These are phyloP conservation scores for Podarcis muralis DNA, from an alignment of 2,113 vertebrate genomes.

Conservation along the genomic window DNA sequence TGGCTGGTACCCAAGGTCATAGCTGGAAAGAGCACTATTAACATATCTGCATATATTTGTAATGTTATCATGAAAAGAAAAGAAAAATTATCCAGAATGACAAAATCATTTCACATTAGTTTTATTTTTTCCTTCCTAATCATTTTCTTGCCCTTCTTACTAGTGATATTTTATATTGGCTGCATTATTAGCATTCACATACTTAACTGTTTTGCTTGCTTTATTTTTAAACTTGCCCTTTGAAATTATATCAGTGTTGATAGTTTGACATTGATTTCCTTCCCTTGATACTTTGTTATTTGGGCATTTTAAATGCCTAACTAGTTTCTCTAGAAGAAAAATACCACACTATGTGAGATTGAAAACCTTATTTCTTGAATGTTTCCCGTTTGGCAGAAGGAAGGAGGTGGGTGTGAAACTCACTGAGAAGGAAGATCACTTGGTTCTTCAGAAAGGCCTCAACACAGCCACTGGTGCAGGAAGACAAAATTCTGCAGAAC, in stretches of 20 bases:
- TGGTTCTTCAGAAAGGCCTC: not conserved
- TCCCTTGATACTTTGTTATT: slow-evolving; percentile 39
- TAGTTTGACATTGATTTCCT: slow-evolving; percentile 59
- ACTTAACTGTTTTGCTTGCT: slow-evolving; percentile 53
- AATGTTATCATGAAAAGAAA: slow-evolving; percentile 18
- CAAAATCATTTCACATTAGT: slow-evolving; percentile 38
- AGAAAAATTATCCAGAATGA: not conserved
- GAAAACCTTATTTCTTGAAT: slow-evolving; percentile 23
- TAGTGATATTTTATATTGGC: slow-evolving; percentile 50
- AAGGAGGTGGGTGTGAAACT: slow-evolving; percentile 32
- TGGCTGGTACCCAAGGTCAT: slow-evolving; percentile 27
- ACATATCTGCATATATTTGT: slow-evolving; percentile 29
- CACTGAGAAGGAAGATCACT: not conserved
- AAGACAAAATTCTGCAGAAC: not conserved
- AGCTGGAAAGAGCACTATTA: slow-evolving; percentile 36
- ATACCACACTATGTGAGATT: not conserved
- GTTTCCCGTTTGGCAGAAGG: slow-evolving; percentile 16
- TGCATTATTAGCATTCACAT: slow-evolving; percentile 53
- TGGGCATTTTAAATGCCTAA: slow-evolving; percentile 45
- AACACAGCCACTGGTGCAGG: not conserved
- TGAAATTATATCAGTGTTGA: slow-evolving; percentile 42
- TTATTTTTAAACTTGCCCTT: slow-evolving; percentile 44
- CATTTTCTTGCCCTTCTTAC: slow-evolving; percentile 52
- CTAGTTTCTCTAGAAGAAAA: slow-evolving; percentile 32
- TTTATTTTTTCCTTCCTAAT: slow-evolving; percentile 42